phyloP scores from a whole-genome alignment of 2,113 vertebrate species.

The Accipiter cooperii region DNA sequence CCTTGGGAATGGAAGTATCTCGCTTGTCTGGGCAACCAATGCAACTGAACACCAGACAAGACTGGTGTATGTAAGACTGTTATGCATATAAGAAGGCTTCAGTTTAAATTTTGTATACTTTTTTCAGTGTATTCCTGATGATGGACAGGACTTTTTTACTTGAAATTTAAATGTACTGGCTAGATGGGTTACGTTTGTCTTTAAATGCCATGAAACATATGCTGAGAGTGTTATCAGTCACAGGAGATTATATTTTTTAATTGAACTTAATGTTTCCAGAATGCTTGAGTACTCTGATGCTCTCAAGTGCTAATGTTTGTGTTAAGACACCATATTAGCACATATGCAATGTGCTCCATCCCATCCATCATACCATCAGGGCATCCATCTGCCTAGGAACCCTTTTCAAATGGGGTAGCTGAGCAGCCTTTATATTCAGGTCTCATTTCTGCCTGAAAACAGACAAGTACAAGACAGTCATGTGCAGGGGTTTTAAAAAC shows the following conservation, averaged over 20 bases:
- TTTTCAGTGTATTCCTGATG: not conserved
- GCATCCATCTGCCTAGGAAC: not conserved
- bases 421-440: not conserved
- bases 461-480: not conserved
- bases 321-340: not conserved
- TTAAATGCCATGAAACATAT: not conserved
- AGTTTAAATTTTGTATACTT: not conserved
- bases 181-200: not conserved
- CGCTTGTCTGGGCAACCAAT: not conserved
- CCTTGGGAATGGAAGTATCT: not conserved
- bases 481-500: not conserved
- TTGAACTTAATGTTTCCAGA: not conserved
- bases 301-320: not conserved
- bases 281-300: not conserved
- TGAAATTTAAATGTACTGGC: not conserved
- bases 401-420: not conserved
- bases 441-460: not conserved
- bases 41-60: not conserved
- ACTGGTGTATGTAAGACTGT: not conserved
- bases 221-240: not conserved
- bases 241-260: not conserved
- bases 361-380: not conserved
- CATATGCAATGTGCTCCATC: not conserved
- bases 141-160: not conserved
- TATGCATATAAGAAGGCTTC: not conserved